Base-by-base conservation (phyloP, 2,888 invertebrate genomes). In the Dichetophora obliterata region DNA sequence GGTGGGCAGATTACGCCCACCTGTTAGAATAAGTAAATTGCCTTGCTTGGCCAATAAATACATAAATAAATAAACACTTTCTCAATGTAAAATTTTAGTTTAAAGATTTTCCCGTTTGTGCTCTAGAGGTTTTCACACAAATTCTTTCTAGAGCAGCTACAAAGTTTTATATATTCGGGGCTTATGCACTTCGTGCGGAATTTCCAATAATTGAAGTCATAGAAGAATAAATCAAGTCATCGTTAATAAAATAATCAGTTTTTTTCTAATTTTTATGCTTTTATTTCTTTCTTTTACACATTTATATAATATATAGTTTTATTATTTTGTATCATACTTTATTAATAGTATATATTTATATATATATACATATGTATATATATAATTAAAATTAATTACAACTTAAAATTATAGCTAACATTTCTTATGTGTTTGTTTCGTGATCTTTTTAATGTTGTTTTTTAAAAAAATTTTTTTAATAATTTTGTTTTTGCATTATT, bases 271-370 rank as follows among this genome's bases (percentile, higher is more conserved):
- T 74, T 74, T 66, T 74, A 66, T 66, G 24, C 34, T 59, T 66
- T 74, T 74, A 66, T 74, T 66, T 65, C 27, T 65, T 72, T 78
- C 69, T 78, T 78, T 75, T 75, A 78, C 77, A 78, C 75, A 75
- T 78, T 75, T 78, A 78, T 78, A 78, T 78, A 78, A 78, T 78
- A 78, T 78, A 75, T 78, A 75, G 65, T 50, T 75, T 70, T 52
- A 31, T 19, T 75, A 61, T 69, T 66, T 65, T 73, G 22, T 63
- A 34, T 74, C 37, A 48, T 65, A 61, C 66, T 63, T 74, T 66
- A 61, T 63, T 68, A 68, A 37, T 66, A 48, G 19, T 68, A 68
- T 66, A 19, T 14, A n/a, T 66, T 14, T 31, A 52, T 50, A 52
- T 50, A 50, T 52, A 14, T 52, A 31, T 70, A 54, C 59, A 71